Evolutionary conservation across 2,888 invertebrate species (phyloP).

Genomic region (Trisateles emortualis): DNA sequence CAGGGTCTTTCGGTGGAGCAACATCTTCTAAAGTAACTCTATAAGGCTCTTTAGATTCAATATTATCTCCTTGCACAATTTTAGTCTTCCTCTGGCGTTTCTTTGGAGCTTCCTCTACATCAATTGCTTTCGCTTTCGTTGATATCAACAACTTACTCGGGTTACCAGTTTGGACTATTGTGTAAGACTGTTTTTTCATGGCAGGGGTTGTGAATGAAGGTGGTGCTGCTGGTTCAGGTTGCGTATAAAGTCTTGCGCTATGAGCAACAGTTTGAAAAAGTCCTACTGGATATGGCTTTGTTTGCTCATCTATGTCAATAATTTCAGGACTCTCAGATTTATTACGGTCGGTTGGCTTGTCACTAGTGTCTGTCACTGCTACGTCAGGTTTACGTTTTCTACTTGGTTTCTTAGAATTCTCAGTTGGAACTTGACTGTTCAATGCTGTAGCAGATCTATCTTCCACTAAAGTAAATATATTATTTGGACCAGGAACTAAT

Average conservation of each 20-base stretch:
- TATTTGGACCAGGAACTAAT: conserved; percentile 77
- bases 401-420: conserved; percentile 26
- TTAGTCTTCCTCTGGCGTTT: conserved; percentile 63
- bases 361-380: conserved; percentile 19
- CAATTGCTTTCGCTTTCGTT: conserved; percentile 64
- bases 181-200: conserved; percentile 80
- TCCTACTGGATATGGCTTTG: conserved; percentile 78
- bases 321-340: conserved; percentile 40
- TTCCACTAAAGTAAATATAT: conserved; percentile 61
- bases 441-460: neutral
- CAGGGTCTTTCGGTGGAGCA: conserved; percentile 61
- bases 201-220: conserved; percentile 69
- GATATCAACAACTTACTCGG: conserved; percentile 81
- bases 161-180: conserved; percentile 77
- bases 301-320: conserved; percentile 50
- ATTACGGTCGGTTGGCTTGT: conserved; percentile 6
- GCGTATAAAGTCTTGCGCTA: conserved; percentile 44
- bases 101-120: conserved; percentile 54
- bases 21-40: conserved; percentile 65
- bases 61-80: conserved; percentile 33
- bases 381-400: conserved; percentile 35
- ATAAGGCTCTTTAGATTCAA: conserved; percentile 54
- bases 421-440: neutral
- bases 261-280: conserved; percentile 71
- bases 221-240: conserved; percentile 36